Evolutionary conservation across 2,888 invertebrate species (phyloP), one percentile per base, ranked within the genome.

Genomic region (Meganola albula): DNA sequence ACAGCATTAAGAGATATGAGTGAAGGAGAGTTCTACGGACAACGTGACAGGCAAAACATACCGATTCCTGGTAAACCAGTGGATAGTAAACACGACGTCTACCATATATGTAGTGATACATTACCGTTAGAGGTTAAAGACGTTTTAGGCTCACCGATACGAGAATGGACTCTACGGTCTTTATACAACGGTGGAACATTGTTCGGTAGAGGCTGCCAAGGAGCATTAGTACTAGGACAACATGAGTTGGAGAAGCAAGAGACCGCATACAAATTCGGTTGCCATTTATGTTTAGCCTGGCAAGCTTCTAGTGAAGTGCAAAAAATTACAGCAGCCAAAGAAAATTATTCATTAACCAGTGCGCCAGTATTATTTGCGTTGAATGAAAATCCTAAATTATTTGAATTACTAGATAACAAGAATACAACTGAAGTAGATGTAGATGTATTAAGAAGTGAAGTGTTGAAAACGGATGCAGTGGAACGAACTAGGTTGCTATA

Each of bases 301-400:
- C 95, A 95, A 86, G 92, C 92, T 0, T 70, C 74, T 0, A 69
- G 68, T 4, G 85, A 86, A 40, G 33, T 82, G 12, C 74, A 78
- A 37, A 78, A 73, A 39, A 59, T 59, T 48, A 88, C 35, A 82
- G 90, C 68, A 70, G 90, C 58, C 87, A 75, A 75, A 35, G 70
- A 75, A 10, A 63, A 88, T 1, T 92, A 90, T 57, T 91, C 90
- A 37, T 72, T 96, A 52, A 91, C 93, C 1, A 92, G 92, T 58
- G 94, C 95, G 2, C 96, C 96, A 0, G 91, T 95, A 2, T 87
- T 96, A 55, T 94, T 94, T 46, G 94, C 95, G 35, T 75, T 96
- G 23, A 91, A 93, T 61, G 86, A 92, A 36, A 91, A 93, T 60
- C 91, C 92, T 2, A 74, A 88, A 4, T 72, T 94, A 42, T 92